phyloP scores from a whole-genome alignment of 1,140 invertebrate species.

The Fopius arisanus region DNA sequence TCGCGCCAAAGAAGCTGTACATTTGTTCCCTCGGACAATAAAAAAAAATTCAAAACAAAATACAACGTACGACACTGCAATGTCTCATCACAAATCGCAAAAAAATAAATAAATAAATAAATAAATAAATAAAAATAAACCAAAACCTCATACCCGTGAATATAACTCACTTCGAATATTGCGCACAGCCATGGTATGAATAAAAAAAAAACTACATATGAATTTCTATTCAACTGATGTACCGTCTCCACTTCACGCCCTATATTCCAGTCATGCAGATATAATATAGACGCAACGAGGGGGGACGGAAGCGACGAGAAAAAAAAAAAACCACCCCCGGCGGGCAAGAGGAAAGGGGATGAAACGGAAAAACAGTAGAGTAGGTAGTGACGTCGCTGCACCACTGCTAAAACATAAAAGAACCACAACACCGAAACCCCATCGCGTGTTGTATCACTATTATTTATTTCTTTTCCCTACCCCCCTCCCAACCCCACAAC shows the following conservation, averaged over 20 bases:
- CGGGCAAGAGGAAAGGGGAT: background rate
- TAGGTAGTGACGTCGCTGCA: background rate
- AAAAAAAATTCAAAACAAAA: constrained; percentile 12
- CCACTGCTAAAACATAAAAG: constrained; percentile 1
- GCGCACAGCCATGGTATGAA: background rate
- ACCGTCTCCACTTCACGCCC: background rate
- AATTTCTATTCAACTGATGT: constrained; percentile 24
- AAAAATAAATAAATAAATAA: no score
- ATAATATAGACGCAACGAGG: background rate
- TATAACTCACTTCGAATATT: background rate
- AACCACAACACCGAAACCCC: constrained; percentile 3
- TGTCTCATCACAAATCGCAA: background rate
- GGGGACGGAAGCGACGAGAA: background rate
- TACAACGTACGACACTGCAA: background rate
- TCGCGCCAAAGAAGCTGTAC: constrained; percentile 11
- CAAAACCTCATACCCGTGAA: background rate
- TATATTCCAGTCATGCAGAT: constrained; percentile 16
- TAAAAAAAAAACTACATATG: background rate
- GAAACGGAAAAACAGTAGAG: background rate
- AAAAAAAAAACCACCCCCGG: background rate
- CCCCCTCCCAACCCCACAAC: background rate
- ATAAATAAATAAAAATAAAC: background rate
- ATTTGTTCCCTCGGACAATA: background rate
- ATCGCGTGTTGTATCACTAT: constrained; percentile 1
- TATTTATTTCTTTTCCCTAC: background rate